phyloP scores from a whole-genome alignment of 2,797 vertebrate species.

The Holocentrus rufus region DNA sequence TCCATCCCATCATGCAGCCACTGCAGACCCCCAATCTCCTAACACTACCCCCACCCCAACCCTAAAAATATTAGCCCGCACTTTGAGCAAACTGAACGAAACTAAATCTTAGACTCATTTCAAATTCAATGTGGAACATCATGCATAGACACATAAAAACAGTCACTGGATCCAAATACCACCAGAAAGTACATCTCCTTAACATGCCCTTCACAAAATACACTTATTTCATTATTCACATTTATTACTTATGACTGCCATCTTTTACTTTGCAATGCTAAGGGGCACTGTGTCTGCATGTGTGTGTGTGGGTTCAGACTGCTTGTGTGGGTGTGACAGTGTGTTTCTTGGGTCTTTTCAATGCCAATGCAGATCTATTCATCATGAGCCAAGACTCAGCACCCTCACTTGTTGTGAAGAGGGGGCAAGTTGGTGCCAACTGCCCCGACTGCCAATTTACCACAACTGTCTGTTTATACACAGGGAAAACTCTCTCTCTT shows the following conservation, averaged over 20 bases:
- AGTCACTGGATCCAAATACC: conserved; percentile 26
- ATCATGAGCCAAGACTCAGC: conserved; percentile 75
- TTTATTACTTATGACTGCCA: conserved; percentile 29
- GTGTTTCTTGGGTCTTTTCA: conserved; percentile 57
- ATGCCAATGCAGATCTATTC: conserved; percentile 74
- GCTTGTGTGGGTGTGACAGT: neutral
- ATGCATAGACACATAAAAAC: no score
- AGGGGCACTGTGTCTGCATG: conserved; percentile 35
- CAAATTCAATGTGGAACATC: neutral
- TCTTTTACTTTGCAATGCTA: conserved; percentile 37
- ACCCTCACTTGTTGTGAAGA: conserved; percentile 78
- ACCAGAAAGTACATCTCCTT: conserved; percentile 15
- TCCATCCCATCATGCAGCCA: conserved; percentile 40
- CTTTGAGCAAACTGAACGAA: conserved; percentile 25
- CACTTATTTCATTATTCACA: conserved; percentile 17
- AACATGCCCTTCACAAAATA: conserved; percentile 15
- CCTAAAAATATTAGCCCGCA: conserved; percentile 31
- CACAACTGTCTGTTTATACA: conserved; percentile 52
- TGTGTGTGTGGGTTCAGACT: conserved; percentile 14
- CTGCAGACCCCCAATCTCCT: conserved; percentile 52
- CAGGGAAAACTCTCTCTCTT: conserved; percentile 25
- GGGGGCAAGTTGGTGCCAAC: conserved; percentile 73
- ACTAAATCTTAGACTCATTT: neutral
- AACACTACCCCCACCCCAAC: conserved; percentile 39
- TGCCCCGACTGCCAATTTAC: conserved; percentile 64